phyloP scores from a whole-genome alignment of 1,140 invertebrate species.

The Microvelia longipes region DNA sequence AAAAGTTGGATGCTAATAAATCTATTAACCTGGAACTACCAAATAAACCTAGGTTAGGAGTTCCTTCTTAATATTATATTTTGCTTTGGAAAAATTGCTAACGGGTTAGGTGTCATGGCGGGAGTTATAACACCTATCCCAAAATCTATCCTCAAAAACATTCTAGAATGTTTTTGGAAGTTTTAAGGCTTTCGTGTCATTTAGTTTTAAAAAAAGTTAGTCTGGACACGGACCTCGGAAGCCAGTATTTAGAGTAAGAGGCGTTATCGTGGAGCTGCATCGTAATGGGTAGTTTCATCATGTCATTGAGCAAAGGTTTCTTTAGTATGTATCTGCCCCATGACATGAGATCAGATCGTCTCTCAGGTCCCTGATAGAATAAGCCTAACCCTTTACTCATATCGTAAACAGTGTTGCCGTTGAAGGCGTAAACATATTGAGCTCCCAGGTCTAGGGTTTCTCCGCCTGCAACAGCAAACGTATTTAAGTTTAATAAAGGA shows the following conservation, averaged over 20 bases:
- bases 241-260: background rate
- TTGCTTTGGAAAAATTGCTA: no score
- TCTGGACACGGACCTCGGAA: no score
- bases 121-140: no score
- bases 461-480: background rate
- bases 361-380: background rate
- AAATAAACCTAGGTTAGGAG: no score
- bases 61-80: no score
- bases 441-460: conserved; percentile 1
- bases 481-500: background rate
- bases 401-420: conserved; percentile 3
- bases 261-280: background rate
- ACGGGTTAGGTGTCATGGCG: no score
- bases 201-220: no score
- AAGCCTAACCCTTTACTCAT: background rate
- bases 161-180: no score
- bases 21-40: no score
- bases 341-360: background rate
- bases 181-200: no score
- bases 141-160: no score
- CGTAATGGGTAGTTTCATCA: background rate
- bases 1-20: no score
- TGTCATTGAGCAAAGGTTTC: background rate
- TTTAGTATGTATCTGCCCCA: background rate
- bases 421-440: background rate